These are phyloP conservation scores for Drepana arcuata DNA, from an alignment of 1,140 invertebrate genomes.

Conservation along the genomic window DNA sequence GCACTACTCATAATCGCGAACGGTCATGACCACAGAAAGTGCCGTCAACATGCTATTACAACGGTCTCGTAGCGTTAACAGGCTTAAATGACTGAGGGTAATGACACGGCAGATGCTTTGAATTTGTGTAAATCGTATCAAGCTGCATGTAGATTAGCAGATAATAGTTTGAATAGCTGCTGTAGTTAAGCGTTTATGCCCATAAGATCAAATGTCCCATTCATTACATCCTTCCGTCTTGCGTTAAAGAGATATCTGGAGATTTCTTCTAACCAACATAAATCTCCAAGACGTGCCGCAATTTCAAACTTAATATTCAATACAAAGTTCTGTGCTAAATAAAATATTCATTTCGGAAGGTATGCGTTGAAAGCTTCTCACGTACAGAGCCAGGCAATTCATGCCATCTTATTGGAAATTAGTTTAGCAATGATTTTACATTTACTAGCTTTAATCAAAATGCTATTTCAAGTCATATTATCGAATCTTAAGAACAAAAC, in stretches of 20 bases:
- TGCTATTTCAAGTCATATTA: too few relatives aligned
- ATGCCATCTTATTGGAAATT: slow-evolving; percentile 3
- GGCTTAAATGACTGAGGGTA: slow-evolving; percentile 53
- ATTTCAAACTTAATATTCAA: slow-evolving; percentile 1
- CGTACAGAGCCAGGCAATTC: background rate
- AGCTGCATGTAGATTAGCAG: slow-evolving; percentile 29
- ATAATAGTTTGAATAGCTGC: slow-evolving; percentile 14
- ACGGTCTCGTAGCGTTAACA: slow-evolving; percentile 47
- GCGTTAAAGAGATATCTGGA: too few relatives aligned
- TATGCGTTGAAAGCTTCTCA: slow-evolving; percentile 9
- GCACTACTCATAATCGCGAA: slow-evolving; percentile 27
- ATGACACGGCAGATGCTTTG: slow-evolving; percentile 57
- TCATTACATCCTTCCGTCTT: slow-evolving; percentile 4
- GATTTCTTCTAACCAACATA: too few relatives aligned
- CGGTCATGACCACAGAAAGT: slow-evolving; percentile 41
- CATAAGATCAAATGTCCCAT: slow-evolving; percentile 8
- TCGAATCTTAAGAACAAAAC: too few relatives aligned
- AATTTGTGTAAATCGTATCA: slow-evolving; percentile 50
- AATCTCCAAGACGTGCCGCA: background rate
- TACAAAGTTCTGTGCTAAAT: slow-evolving; percentile 1
- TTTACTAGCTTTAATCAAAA: too few relatives aligned
- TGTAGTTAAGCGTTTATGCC: slow-evolving; percentile 1
- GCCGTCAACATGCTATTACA: slow-evolving; percentile 41
- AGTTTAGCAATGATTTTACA: too few relatives aligned
- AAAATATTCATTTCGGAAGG: slow-evolving; percentile 2